Conservation (phyloP, 64 coral and sea anemone genomes). For the Catalaphyllia jardinei region DNA sequence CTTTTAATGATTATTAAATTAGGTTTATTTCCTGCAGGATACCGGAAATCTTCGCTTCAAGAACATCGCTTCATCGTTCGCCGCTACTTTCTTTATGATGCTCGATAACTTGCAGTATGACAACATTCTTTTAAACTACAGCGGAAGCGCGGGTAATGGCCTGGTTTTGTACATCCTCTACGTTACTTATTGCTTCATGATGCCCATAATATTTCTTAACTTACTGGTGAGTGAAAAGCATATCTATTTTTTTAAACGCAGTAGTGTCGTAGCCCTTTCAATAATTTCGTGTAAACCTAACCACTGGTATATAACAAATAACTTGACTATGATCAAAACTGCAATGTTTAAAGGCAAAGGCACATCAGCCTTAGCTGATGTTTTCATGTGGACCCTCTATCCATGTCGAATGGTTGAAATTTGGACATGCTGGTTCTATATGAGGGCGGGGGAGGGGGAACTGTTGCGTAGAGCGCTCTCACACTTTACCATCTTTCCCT, state of each 20-base stretch:
- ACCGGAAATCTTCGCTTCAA: conserved; percentile 53
- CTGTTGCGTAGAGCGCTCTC: too few species aligned
- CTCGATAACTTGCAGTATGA: conserved; percentile 86
- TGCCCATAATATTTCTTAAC: conserved; percentile 96
- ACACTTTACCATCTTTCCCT: too few species aligned
- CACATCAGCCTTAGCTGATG: too few species aligned
- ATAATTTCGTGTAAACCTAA: too few species aligned
- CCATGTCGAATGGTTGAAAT: too few species aligned
- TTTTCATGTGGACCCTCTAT: too few species aligned
- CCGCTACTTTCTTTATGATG: conserved; percentile 93
- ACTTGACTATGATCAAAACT: too few species aligned
- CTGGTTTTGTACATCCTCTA: conserved; percentile 70
- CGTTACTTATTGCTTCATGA: conserved; percentile 84
- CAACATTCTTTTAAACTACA: conserved; percentile 78
- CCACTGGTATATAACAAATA: too few species aligned
- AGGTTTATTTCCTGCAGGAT: background rate
- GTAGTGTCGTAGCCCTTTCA: background rate
- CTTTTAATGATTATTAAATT: background rate
- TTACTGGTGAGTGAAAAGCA: conserved; percentile 63
- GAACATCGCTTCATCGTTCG: conserved; percentile 47
- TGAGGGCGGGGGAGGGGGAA: too few species aligned
- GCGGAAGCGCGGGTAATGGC: conserved; percentile 1
- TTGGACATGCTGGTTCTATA: too few species aligned
- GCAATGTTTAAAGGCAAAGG: too few species aligned
- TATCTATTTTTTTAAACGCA: background rate